Base-by-base conservation (phyloP, 2,888 invertebrate species). In the Chrysotoxum bicinctum region DNA sequence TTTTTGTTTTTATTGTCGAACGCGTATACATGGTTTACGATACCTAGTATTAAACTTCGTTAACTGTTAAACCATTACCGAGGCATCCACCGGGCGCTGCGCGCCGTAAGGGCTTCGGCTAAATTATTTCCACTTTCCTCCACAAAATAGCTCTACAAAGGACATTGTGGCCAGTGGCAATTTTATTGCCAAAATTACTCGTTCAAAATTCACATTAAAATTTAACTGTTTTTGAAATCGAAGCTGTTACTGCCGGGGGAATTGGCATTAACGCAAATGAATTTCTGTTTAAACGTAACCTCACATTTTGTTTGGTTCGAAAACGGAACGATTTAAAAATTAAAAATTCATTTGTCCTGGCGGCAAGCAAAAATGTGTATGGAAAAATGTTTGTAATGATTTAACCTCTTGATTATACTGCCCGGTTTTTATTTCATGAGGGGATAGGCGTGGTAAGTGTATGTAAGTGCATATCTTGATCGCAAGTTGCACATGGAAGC, bases 131-230 rank as follows among this genome's bases (percentile, higher is more conserved):
- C 75, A 56, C 10, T 62, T 23, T 35, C 45, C 66, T 74, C 68
- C 70, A 40, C 73, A 52, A 66, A 76, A 77, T 75, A 48, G 43
- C 56, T 52, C 37, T 77, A 56, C 52, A 72, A 56, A 62, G 66
- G 78, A 82, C 68, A 78, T 78, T 78, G 73, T 69, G 37, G 60
- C 62, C 60, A 54, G 50, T 74, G 78, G 78, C 68, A 73, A 66
- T 73, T 78, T 78, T 62, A 83, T 69, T 78, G 73, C 68, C 45
- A 37, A 62, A 74, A 83, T 73, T 73, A 54, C 68, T 60, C 72
- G 50, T 45, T 69, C 35, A 58, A 64, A 75, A 56, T 81, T 52
- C 58, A 66, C 50, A 77, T 72, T 32, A 14, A 60, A 73, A 77
- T 73, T 68, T 43, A 68, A 73, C 16, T 60, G 73, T 60, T 79